phyloP scores from a whole-genome alignment of 2,797 vertebrate species.

The Bradypus variegatus region DNA sequence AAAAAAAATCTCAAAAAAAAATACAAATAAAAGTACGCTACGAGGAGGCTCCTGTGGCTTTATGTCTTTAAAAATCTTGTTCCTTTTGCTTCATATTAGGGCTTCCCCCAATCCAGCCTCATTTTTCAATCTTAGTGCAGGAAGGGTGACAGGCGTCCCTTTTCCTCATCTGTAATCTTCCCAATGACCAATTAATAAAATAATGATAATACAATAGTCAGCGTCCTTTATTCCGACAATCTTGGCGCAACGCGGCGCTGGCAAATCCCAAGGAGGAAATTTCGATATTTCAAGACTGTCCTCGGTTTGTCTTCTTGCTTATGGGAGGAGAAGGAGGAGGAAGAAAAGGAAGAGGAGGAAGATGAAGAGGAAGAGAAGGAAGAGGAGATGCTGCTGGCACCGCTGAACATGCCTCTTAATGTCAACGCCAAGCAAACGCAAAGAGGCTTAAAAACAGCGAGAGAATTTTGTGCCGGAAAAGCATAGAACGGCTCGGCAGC shows the following conservation, averaged over 20 bases:
- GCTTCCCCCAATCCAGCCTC: conserved; percentile 54
- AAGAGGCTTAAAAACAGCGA: conserved; percentile 64
- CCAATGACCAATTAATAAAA: conserved; percentile 68
- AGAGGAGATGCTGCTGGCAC: conserved; percentile 66
- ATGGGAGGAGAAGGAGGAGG: conserved; percentile 62
- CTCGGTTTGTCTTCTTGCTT: conserved; percentile 73
- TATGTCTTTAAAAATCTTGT: conserved; percentile 55
- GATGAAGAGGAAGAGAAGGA: conserved; percentile 48
- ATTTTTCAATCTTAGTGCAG: conserved; percentile 69
- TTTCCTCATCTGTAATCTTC: conserved; percentile 74
- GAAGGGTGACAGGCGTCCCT: conserved; percentile 67
- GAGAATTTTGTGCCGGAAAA: conserved; percentile 53
- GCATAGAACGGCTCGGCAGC: conserved; percentile 63
- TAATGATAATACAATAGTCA: conserved; percentile 68
- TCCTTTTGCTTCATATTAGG: conserved; percentile 70
- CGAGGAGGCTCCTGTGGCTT: conserved; percentile 18
- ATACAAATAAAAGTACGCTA: conserved; percentile 54
- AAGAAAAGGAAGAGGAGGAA: conserved; percentile 58
- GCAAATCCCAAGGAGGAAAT: conserved; percentile 74
- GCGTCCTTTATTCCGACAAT: conserved; percentile 77
- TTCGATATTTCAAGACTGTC: conserved; percentile 74
- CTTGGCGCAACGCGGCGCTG: conserved; percentile 76
- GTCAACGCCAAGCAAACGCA: conserved; percentile 50
- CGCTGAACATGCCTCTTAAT: conserved; percentile 71
- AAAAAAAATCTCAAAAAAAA: conserved; percentile 10